phyloP scores from a whole-genome alignment of 1,140 invertebrate genomes.

The Drosophila pruinosa region DNA sequence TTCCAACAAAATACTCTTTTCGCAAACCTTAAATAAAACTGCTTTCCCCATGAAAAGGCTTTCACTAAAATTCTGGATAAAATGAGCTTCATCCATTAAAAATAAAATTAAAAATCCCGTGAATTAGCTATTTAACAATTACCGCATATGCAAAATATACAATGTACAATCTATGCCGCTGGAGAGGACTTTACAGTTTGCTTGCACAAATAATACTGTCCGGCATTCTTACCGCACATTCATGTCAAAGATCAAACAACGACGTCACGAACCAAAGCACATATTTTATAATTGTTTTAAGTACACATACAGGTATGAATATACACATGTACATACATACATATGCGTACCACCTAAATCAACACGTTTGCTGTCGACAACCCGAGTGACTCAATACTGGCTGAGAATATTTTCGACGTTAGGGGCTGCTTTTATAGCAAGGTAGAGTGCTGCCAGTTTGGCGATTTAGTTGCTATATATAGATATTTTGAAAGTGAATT shows the following conservation, averaged over 20 bases:
- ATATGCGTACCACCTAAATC: not conserved
- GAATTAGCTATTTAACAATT: no score
- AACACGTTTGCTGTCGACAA: constrained; percentile 6
- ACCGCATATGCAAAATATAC: no score
- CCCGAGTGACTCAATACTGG: constrained; percentile 39
- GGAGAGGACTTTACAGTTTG: constrained; percentile 40
- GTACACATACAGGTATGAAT: not conserved
- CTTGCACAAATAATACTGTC: constrained; percentile 44
- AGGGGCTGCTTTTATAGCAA: not conserved
- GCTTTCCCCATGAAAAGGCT: no score
- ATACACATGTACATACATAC: not conserved
- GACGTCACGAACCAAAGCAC: constrained; percentile 53
- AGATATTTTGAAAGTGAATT: no score
- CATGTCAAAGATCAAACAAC: constrained; percentile 35
- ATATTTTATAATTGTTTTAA: constrained; percentile 38
- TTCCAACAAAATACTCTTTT: no score
- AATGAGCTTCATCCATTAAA: no score
- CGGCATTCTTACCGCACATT: constrained; percentile 33
- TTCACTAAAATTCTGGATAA: no score
- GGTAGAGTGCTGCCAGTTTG: no score
- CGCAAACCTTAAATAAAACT: no score
- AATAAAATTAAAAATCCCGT: no score
- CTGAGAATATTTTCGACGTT: constrained; percentile 3
- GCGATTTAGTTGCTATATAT: no score
- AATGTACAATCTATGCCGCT: no score